A percentile compares a stretch with the other conserved stretches of the same genome.
phyloP scores from a whole-genome alignment of 2,797 vertebrate species.

The Octomys mimax region DNA sequence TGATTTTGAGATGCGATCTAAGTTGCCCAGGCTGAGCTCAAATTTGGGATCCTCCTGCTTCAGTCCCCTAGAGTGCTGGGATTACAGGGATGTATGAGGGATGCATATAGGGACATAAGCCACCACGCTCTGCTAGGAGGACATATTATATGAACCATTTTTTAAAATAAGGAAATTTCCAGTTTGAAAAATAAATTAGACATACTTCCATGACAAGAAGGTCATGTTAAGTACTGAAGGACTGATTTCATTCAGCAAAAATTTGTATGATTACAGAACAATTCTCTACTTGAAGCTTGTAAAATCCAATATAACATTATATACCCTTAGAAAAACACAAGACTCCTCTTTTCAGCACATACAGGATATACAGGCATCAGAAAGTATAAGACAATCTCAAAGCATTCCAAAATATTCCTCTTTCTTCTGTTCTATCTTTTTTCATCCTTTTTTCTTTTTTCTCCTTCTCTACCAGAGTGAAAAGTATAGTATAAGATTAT shows the following conservation, averaged over 20 bases:
- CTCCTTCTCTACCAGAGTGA: neutral
- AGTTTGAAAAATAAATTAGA: neutral
- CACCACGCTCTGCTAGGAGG: neutral
- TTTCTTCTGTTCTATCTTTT: neutral
- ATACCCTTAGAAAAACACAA: slow-evolving; percentile 19
- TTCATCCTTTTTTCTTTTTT: neutral
- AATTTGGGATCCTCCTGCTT: neutral
- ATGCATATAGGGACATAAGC: neutral
- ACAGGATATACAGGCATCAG: neutral
- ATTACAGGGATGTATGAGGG: neutral
- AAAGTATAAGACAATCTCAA: neutral
- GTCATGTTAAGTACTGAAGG: neutral
- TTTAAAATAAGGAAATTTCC: slow-evolving; percentile 28
- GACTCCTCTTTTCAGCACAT: neutral
- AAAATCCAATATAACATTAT: neutral
- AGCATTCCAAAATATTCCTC: neutral
- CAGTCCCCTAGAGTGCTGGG: neutral
- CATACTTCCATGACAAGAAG: neutral
- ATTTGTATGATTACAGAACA: neutral
- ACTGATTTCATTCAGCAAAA: neutral
- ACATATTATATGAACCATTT: neutral
- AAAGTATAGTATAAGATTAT: neutral
- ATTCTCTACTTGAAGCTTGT: neutral
- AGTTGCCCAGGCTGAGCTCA: neutral
- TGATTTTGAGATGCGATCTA: neutral